phyloP scores from a whole-genome alignment of 2,888 invertebrate genomes.

The Agrochola circellaris region DNA sequence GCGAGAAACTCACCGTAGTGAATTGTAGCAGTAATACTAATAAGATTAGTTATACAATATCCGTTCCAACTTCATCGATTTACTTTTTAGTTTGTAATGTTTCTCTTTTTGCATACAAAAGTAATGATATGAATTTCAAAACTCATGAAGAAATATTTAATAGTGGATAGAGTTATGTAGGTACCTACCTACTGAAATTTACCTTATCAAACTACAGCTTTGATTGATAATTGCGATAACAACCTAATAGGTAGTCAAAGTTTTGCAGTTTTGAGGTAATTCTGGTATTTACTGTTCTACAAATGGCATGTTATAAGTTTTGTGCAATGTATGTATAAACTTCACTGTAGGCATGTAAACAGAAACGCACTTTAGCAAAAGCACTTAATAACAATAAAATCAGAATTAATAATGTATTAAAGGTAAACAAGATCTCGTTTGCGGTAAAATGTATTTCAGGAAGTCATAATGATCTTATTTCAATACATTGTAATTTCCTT shows the following conservation, averaged over 20 bases:
- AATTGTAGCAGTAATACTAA: conserved; percentile 35
- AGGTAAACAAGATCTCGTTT: conserved; percentile 21
- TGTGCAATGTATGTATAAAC: neutral
- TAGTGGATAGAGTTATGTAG: no score
- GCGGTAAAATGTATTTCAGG: conserved; percentile 33
- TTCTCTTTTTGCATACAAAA: neutral
- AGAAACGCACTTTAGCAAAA: neutral
- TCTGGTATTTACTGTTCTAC: no score
- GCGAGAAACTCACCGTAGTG: conserved; percentile 23
- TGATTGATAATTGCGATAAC: no score
- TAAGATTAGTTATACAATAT: conserved; percentile 42
- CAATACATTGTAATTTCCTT: conserved; percentile 53
- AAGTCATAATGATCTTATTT: conserved; percentile 33
- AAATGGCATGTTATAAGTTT: neutral
- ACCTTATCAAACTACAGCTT: no score
- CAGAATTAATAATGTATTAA: neutral
- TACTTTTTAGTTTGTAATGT: neutral
- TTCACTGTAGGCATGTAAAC: neutral
- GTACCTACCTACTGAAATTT: no score
- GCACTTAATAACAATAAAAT: conserved; percentile 20
- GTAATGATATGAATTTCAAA: no score
- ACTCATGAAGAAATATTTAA: no score
- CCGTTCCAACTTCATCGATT: conserved; percentile 37
- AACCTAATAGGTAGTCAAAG: no score
- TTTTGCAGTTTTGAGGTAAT: no score